These are phyloP conservation scores for Cyprinodon diabolis DNA, from an alignment of 2,797 vertebrate species.

Conservation along the genomic window DNA sequence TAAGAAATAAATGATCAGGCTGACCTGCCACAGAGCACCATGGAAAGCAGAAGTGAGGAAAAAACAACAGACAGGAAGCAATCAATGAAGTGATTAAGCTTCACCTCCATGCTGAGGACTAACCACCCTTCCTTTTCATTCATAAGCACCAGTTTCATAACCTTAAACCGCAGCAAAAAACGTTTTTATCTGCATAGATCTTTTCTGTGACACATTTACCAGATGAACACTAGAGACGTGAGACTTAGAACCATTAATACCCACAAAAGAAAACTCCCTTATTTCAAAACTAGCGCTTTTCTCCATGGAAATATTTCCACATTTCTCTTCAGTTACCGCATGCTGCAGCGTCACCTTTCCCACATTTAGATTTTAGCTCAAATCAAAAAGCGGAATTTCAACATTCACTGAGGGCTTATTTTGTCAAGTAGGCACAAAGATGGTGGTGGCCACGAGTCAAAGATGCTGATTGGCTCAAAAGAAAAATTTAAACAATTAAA, in stretches of 20 bases:
- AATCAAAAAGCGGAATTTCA: background rate
- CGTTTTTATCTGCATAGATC: background rate
- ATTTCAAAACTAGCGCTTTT: background rate
- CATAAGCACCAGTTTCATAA: conserved; percentile 5
- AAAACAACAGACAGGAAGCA: conserved; percentile 20
- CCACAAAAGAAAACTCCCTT: too few relatives aligned
- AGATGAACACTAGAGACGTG: background rate
- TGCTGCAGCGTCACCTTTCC: background rate
- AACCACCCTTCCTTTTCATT: conserved; percentile 11
- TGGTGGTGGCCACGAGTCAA: background rate
- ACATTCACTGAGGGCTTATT: background rate
- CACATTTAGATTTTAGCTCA: background rate
- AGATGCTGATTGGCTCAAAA: too few relatives aligned
- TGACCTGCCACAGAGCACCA: conserved; percentile 7
- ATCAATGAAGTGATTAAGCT: conserved; percentile 39
- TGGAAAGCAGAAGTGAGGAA: background rate
- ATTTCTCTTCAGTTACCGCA: background rate
- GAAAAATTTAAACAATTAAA: background rate
- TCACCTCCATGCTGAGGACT: conserved; percentile 13
- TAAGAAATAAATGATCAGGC: conserved; percentile 8
- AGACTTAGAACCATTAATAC: background rate
- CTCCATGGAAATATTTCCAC: background rate
- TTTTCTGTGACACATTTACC: background rate
- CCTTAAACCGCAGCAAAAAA: background rate
- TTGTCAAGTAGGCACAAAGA: background rate